These are phyloP conservation scores for Ceratothoa steindachneri DNA, from an alignment of 2,888 invertebrate genomes.

Conservation along the genomic window DNA sequence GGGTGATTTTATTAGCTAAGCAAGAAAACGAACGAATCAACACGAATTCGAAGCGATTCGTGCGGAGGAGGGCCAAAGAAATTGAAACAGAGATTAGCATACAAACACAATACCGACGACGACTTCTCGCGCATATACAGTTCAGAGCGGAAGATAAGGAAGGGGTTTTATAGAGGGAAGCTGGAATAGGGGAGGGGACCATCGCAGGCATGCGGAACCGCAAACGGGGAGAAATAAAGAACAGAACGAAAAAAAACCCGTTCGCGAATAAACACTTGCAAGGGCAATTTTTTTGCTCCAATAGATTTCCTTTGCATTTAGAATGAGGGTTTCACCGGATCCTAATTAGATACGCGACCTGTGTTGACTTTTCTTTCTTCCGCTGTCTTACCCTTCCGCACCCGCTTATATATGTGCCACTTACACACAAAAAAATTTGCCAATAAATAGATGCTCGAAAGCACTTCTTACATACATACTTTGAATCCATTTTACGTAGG, in stretches of 20 bases:
- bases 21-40: no score
- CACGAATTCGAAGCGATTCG: no score
- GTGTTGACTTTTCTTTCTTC: constrained; percentile 35
- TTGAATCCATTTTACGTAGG: no score
- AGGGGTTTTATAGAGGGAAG: no score
- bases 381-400: not conserved
- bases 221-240: not conserved
- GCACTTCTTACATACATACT: not conserved
- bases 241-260: not conserved
- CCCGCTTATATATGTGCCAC: not conserved
- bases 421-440: not conserved
- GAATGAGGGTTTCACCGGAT: constrained; percentile 28
- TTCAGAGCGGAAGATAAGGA: no score
- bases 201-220: no score
- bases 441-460: not conserved
- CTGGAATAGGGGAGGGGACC: no score
- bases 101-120: not conserved
- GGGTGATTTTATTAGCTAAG: no score
- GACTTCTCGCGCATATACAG: not conserved
- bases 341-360: constrained; percentile 37
- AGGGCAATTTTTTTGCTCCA: constrained; percentile 36
- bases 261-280: constrained; percentile 39
- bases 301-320: constrained; percentile 40
- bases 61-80: no score
- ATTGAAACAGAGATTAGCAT: not conserved